phyloP scores from a whole-genome alignment of 2,888 invertebrate species.

The Agrochola circellaris region DNA sequence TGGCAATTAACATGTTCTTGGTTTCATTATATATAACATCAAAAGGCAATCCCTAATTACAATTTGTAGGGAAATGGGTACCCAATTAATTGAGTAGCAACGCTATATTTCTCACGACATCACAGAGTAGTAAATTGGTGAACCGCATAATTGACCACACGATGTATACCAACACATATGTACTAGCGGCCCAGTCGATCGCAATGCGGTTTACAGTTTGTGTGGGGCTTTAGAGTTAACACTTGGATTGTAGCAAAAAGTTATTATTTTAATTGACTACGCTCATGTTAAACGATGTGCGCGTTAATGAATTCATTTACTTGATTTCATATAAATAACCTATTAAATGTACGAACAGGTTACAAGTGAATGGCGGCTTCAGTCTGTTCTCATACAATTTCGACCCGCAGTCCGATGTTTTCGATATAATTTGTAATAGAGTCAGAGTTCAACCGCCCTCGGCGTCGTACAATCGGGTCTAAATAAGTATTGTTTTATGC shows the following conservation, averaged over 20 bases:
- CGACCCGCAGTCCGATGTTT: not conserved
- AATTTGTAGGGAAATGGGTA: constrained; percentile 35
- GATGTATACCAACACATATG: constrained; percentile 36
- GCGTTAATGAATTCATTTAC: constrained; percentile 12
- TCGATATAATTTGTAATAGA: constrained; percentile 14
- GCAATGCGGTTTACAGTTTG: constrained; percentile 52
- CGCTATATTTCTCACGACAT: constrained; percentile 28
- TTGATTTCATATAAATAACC: not conserved
- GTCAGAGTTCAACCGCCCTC: constrained; percentile 4
- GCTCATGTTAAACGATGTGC: not conserved
- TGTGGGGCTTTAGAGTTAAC: constrained; percentile 32
- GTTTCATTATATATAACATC: constrained; percentile 48
- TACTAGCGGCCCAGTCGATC: constrained; percentile 33
- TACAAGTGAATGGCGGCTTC: not conserved
- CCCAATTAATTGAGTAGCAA: constrained; percentile 39
- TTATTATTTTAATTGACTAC: constrained; percentile 14
- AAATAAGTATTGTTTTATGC: constrained; percentile 25
- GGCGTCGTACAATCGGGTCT: not conserved
- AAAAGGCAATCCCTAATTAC: constrained; percentile 47
- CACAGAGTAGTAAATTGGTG: constrained; percentile 53
- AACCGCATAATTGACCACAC: constrained; percentile 64
- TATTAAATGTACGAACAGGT: constrained; percentile 5
- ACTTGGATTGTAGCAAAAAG: constrained; percentile 2
- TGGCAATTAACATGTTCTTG: constrained; percentile 16
- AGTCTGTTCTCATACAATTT: not conserved